Evolutionary conservation across 2,113 vertebrate genomes (phyloP), one percentile per base, ranked within the genome.

Genomic region (Saguinus midas): DNA sequence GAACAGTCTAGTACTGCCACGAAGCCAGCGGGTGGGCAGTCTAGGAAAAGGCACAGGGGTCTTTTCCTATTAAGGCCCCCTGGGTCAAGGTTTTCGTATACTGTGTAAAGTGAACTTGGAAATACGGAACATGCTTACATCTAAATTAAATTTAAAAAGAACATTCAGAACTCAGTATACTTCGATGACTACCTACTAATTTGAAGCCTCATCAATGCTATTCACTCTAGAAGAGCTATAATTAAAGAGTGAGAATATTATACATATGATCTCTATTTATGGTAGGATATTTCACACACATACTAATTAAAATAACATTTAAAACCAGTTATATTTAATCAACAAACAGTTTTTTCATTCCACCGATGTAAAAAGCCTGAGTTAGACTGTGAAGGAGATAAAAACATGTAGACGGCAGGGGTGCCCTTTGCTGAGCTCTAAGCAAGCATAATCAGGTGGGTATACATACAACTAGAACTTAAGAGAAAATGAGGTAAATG

Each of bases 271-370:
- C 37, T 1, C 52, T 90, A 29, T 12, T 37, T 81, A 35, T n/a
- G 21, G 43, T 16, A 80, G 20, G 40, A 85, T 70, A 64, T 64
- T 87, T 90, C 37, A 43, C 55, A 81, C 25, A 91, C 43, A 35
- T 9, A 90, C 81, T 80, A 58, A 64, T 81, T 57, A 87, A 91
- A 84, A 58, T 45, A 90, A 48, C 25, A 92, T 66, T 95, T 78
- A 58, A 87, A 70, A 57, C 25, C 50, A 92, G 8, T 76, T 52
- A 55, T 11, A 85, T 82, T 64, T 89, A 32, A 81, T 82, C 43
- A 50, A 35, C 50, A 93, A 55, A 27, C 82, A 1, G 48, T 50
- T 61, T 48, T 82, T 90, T 68, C 29, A 43, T 57, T 76, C 16
- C 68, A 72, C 23, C 55, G 32, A 72, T 0, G 1, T 27, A 66